Base-by-base conservation (phyloP, 2,113 vertebrate species). In the Perognathus longimembris region DNA sequence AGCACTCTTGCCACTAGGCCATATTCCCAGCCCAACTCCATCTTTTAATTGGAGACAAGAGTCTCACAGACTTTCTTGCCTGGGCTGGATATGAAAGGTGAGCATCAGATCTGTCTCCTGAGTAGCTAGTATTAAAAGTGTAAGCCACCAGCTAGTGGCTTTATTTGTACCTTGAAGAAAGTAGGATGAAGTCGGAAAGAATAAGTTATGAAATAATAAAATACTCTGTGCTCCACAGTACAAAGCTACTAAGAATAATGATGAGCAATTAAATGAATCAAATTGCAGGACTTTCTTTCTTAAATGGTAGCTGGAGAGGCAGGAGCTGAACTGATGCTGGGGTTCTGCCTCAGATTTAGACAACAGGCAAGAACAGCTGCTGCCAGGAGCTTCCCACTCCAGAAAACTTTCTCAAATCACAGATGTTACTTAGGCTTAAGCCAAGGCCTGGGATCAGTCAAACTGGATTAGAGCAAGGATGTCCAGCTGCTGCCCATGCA, bases 121-220 rank as follows among this genome's bases (percentile, higher is more conserved):
- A n/a, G n/a, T n/a, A n/a, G n/a, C n/a, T n/a, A n/a, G n/a, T n/a
- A n/a, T n/a, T n/a, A n/a, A n/a, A n/a, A n/a, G n/a, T n/a, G n/a
- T n/a, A n/a, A n/a, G n/a, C n/a, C n/a, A n/a, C n/a, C n/a, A n/a
- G n/a, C 38, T 40, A 84, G 34, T 36, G 28, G 10, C 34, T 79
- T 83, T 85, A 61, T 82, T 71, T 17, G 18, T 85, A n/a, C 6
- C 15, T 75, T 90, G 79, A 88, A 59, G 78, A 78, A 90, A 36
- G 77, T 63, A 89, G 73, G 5, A 74, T 85, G 59, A 5, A 75
- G 42, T 54, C 14, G 69, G n/a, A 36, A 73, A 54, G 71, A 91
- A 75, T 28, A 74, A 84, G 40, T 74, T 74, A 63, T 14, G 14
- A 87, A 79, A 91, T 30, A 42, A 73, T 45, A 45, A 45, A 45